Percentiles rank a stretch among this genome's conserved stretches.
These are phyloP conservation scores for Gopherus flavomarginatus DNA, from an alignment of 2,113 vertebrate species.

Conservation along the genomic window DNA sequence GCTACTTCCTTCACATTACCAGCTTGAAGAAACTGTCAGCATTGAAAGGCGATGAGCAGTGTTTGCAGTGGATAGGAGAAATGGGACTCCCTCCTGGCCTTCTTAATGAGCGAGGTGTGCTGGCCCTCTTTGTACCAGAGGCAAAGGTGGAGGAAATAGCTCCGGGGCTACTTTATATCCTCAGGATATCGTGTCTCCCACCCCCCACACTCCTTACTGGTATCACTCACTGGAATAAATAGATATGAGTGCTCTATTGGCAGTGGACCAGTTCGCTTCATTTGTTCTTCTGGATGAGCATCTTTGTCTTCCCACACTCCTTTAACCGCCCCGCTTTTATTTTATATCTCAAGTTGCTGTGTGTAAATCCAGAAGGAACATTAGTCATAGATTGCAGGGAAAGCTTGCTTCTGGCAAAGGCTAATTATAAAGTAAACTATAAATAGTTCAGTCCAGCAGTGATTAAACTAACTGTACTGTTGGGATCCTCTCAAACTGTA, in stretches of 20 bases:
- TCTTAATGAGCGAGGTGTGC: neutral
- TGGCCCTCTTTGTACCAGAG: neutral
- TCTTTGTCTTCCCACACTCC: slow-evolving; percentile 71
- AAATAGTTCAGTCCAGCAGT: slow-evolving; percentile 17
- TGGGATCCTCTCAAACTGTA: slow-evolving; percentile 25
- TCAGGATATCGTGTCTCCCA: neutral
- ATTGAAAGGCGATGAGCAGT: neutral
- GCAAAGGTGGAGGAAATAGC: slow-evolving; percentile 39
- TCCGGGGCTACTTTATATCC: slow-evolving; percentile 39
- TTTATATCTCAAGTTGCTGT: neutral
- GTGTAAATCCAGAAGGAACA: slow-evolving; percentile 39
- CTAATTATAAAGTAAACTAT: slow-evolving; percentile 2
- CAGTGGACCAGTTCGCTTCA: slow-evolving; percentile 61
- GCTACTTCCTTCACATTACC: rapidly evolving
- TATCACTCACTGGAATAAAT: slow-evolving; percentile 63
- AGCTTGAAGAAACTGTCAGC: neutral
- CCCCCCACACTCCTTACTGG: slow-evolving; percentile 59
- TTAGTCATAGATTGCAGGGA: slow-evolving; percentile 37
- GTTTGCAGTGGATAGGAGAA: neutral
- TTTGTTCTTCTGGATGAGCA: slow-evolving; percentile 63
- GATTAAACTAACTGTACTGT: slow-evolving; percentile 44
- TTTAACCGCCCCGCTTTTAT: slow-evolving; percentile 65
- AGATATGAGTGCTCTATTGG: slow-evolving; percentile 68
- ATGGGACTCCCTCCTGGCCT: neutral
- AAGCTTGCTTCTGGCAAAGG: slow-evolving; percentile 51